Base-by-base conservation (phyloP, 2,113 vertebrate genomes). In the Perognathus longimembris region DNA sequence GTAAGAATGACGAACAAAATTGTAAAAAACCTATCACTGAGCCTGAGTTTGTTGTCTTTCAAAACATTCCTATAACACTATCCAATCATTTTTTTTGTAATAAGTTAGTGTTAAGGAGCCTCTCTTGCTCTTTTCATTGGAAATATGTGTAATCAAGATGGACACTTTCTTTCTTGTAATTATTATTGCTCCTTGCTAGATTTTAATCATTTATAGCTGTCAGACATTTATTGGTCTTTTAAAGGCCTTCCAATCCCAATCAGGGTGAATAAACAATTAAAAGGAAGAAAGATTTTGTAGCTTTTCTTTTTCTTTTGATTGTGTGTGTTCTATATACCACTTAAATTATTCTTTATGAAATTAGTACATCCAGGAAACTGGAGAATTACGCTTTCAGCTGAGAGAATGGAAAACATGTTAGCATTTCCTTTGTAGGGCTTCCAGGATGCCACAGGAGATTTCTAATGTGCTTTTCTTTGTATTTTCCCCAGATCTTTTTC, bases 201-300 rank as follows among this genome's bases (percentile, higher is more conserved):
- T 97, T 97, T 98, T 89, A 96, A 97, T 97, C 97, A 96, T 97
- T 98, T 90, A 80, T 95, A 96, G 92, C 92, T 28, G 32, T n/a
- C 89, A 95, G 96, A 95, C 91, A 95, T 94, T 92, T 94, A 96
- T 93, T 93, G 96, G 64, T 93, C 89, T 94, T 96, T 97, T 96
- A 88, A 93, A 96, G 89, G 63, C 89, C 96, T 97, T 96, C 95
- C 97, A 97, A 79, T 94, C 70, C 88, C 94, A 95, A 97, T 97
- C 87, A 92, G 77, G 94, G 90, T 73, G 92, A 54, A 93, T 92
- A 96, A 89, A 97, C 92, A 95, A 92, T 91, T 95, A 96, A 96
- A 96, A 95, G 88, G 70, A 95, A 96, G 89, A 94, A 73, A 97
- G 85, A 54, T 95, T 97, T 93, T 92, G 67, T 83, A 96, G 83